Conservation (phyloP, 64 coral and sea anemone genomes). For the Astreopora myriophthalma region DNA sequence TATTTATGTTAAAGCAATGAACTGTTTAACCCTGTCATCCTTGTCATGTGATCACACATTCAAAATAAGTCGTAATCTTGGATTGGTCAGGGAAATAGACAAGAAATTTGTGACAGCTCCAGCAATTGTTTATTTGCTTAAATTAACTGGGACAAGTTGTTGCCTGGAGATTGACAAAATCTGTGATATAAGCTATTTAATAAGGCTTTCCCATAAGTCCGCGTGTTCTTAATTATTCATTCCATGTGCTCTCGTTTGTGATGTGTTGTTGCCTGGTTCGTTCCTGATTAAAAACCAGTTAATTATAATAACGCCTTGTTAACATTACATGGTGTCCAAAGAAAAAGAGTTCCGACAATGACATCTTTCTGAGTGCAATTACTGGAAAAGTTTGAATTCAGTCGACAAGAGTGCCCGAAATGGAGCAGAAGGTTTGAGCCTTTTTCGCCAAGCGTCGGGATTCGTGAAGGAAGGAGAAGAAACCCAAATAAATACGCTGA, state of each 20-base stretch:
- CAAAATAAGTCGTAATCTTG: conserved; percentile 46
- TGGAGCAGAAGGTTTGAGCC: conserved; percentile 55
- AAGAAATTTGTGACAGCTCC: conserved; percentile 38
- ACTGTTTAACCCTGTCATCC: neutral
- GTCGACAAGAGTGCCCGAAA: conserved; percentile 34
- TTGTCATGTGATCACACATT: conserved; percentile 64
- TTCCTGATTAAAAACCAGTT: too few relatives aligned
- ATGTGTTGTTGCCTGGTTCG: too few relatives aligned
- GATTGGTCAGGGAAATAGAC: conserved; percentile 22
- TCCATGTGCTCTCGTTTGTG: too few relatives aligned
- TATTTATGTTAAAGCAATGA: conserved; percentile 8
- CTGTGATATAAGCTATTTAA: neutral
- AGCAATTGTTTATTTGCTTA: conserved; percentile 30
- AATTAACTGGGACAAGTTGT: conserved; percentile 64
- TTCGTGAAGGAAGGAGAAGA: conserved; percentile 19
- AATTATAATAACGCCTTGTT: too few relatives aligned
- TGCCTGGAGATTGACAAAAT: conserved; percentile 40
- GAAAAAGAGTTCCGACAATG: too few relatives aligned
- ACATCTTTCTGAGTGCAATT: neutral
- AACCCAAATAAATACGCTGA: conserved; percentile 53
- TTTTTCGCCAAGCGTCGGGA: conserved; percentile 38
- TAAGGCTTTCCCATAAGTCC: too few relatives aligned
- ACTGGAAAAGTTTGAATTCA: conserved; percentile 40
- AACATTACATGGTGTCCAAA: too few relatives aligned
- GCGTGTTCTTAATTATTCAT: too few relatives aligned